A percentile compares a stretch with the other conserved stretches of the same genome.
These are phyloP conservation scores for Cygnus atratus DNA, from an alignment of 2,113 vertebrate genomes.

Conservation along the genomic window DNA sequence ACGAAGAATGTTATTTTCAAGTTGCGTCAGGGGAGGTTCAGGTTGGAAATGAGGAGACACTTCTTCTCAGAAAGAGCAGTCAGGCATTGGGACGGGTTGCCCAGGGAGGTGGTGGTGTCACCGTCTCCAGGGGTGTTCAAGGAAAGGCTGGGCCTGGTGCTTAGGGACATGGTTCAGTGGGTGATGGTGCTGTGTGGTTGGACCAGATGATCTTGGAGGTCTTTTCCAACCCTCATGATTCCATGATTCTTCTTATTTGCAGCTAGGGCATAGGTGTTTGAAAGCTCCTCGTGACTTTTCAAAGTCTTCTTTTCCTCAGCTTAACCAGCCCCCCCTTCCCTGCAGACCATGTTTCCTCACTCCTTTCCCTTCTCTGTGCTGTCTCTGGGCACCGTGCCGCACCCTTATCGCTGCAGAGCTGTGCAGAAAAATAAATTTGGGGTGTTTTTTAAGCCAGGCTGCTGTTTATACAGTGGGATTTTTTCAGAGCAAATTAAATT, in stretches of 20 bases:
- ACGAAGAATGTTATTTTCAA: too few relatives aligned
- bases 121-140: too few relatives aligned
- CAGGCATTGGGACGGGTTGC: too few relatives aligned
- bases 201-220: too few relatives aligned
- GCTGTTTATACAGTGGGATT: neutral
- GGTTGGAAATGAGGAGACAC: too few relatives aligned
- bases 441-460: neutral
- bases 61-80: too few relatives aligned
- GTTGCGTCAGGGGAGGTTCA: too few relatives aligned
- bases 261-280: rapidly evolving
- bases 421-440: neutral
- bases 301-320: neutral
- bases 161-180: too few relatives aligned
- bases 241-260: neutral
- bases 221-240: too few relatives aligned
- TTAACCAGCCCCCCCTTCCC: neutral
- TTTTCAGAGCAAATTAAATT: neutral
- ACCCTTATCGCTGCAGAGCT: neutral
- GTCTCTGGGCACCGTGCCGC: neutral
- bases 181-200: too few relatives aligned
- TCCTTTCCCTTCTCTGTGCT: neutral
- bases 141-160: too few relatives aligned
- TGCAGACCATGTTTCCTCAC: neutral
- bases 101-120: too few relatives aligned
- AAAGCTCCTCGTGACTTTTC: neutral